phyloP scores from a whole-genome alignment of 2,113 vertebrate genomes.

The Siniperca chuatsi region DNA sequence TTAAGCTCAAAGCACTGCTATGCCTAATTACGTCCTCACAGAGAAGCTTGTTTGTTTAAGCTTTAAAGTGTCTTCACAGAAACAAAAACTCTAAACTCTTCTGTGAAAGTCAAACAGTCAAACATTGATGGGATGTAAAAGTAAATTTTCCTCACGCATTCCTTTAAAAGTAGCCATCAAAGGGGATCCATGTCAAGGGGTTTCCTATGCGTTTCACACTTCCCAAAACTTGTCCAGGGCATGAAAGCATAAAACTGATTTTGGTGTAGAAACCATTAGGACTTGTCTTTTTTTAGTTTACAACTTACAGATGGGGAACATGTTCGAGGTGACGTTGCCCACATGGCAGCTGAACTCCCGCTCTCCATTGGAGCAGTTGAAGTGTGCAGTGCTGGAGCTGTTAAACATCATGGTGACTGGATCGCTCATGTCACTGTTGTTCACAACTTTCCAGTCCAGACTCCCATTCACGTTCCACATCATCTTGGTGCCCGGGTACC shows the following conservation, averaged over 20 bases:
- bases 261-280: background rate
- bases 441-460: background rate
- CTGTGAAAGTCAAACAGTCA: background rate
- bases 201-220: slow-evolving; percentile 43
- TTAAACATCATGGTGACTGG: slow-evolving; percentile 17
- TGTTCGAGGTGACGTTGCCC: background rate
- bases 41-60: background rate
- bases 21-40: background rate
- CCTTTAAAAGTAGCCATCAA: background rate
- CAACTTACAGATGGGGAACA: slow-evolving; percentile 66
- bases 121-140: background rate
- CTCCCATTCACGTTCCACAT: background rate
- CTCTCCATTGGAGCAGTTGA: slow-evolving; percentile 51
- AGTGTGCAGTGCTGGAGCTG: slow-evolving; percentile 2
- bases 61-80: background rate
- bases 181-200: slow-evolving; percentile 5
- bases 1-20: background rate
- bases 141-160: background rate
- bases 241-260: background rate
- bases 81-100: background rate
- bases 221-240: slow-evolving; percentile 35
- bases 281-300: background rate
- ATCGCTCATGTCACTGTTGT: accelerated
- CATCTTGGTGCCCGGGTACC: slow-evolving; percentile 17
- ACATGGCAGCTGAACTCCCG: slow-evolving; percentile 56